A percentile compares a stretch with the other conserved stretches of the same genome.
Conservation (phyloP, 1,140 invertebrate genomes). For the Paraescarpia echinospica region DNA sequence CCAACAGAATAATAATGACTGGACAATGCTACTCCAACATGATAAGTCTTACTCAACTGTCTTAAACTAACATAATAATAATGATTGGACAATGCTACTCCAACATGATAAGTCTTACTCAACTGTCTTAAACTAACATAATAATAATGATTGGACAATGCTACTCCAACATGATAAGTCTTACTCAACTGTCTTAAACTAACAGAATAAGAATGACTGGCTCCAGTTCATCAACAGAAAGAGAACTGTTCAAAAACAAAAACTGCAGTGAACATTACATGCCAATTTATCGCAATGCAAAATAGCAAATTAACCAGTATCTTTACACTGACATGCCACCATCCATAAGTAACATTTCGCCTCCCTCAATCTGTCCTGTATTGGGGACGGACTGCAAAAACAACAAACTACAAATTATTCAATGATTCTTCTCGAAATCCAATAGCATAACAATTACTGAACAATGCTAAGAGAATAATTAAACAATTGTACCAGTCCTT, state of each 20-base stretch:
- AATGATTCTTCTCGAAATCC: not conserved
- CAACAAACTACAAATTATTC: not conserved
- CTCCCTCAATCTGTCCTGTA: not conserved
- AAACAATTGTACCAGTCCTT: too few relatives aligned
- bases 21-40: not conserved
- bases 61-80: not conserved
- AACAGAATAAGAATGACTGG: not conserved
- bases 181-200: not conserved
- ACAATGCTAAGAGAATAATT: too few relatives aligned
- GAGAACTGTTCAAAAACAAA: not conserved
- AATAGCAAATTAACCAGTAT: not conserved
- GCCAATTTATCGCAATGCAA: not conserved
- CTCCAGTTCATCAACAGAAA: not conserved
- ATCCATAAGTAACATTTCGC: not conserved
- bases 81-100: not conserved
- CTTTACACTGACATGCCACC: not conserved
- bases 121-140: not conserved
- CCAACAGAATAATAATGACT: too few relatives aligned
- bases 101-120: not conserved
- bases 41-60: not conserved
- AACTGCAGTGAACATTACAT: not conserved
- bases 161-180: not conserved
- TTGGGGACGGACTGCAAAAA: not conserved
- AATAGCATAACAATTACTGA: not conserved
- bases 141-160: not conserved